phyloP scores from a whole-genome alignment of 2,888 invertebrate genomes.

The Hylaea fasciaria region DNA sequence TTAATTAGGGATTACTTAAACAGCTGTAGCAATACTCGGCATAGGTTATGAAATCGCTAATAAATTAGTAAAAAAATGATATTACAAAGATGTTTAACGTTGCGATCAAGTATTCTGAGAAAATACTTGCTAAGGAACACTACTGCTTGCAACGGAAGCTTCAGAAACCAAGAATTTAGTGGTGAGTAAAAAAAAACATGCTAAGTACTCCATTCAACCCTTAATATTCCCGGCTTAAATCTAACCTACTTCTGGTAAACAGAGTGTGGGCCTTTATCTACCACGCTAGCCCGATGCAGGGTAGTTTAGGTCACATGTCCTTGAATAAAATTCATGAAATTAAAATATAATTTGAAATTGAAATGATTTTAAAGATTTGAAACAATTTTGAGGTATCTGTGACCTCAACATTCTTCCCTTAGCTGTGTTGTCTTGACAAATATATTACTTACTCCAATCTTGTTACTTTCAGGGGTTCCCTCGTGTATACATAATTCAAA shows the following conservation, averaged over 20 bases:
- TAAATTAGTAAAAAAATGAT: slow-evolving; percentile 29
- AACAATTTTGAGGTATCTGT: too few relatives aligned
- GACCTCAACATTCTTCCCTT: too few relatives aligned
- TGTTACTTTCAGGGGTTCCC: slow-evolving; percentile 8
- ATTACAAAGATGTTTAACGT: slow-evolving; percentile 24
- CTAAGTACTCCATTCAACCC: too few relatives aligned
- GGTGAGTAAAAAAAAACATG: slow-evolving; percentile 31
- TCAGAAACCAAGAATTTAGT: slow-evolving; percentile 14
- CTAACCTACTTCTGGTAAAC: too few relatives aligned
- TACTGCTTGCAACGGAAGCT: not conserved
- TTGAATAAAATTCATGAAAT: too few relatives aligned
- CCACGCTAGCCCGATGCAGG: too few relatives aligned
- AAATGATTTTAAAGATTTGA: too few relatives aligned
- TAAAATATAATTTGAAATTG: too few relatives aligned
- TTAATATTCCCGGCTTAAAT: too few relatives aligned
- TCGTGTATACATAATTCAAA: not conserved
- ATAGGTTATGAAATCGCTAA: not conserved
- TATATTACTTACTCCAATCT: not conserved
- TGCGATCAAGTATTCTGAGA: slow-evolving; percentile 20
- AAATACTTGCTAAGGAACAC: slow-evolving; percentile 18
- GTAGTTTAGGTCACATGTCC: too few relatives aligned
- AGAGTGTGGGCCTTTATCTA: too few relatives aligned
- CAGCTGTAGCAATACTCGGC: not conserved
- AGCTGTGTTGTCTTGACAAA: too few relatives aligned
- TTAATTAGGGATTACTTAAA: not conserved